These are phyloP conservation scores for Dendrocopos noguchii DNA, from an alignment of 2,113 vertebrate species.

Conservation along the genomic window DNA sequence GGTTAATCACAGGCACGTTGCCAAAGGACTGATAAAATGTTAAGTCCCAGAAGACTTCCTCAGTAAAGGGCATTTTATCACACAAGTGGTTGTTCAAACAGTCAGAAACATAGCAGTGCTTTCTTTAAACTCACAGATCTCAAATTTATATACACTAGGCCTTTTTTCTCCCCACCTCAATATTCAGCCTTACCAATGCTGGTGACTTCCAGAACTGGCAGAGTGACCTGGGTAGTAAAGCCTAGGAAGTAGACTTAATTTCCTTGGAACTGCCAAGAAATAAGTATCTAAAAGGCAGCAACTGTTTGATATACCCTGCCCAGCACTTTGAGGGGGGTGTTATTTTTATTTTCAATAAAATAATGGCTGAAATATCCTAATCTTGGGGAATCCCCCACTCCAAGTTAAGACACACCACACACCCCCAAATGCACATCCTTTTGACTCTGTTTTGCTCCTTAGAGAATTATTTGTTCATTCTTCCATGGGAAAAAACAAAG, in stretches of 20 bases:
- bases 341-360: not conserved
- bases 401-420: not conserved
- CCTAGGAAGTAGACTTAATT: not conserved
- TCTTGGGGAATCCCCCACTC: not conserved
- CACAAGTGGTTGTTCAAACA: not conserved
- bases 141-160: not conserved
- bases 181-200: not conserved
- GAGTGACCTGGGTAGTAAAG: not conserved
- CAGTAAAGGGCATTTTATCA: slow-evolving; percentile 18
- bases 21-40: not conserved
- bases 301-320: not conserved
- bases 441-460: not conserved
- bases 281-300: not conserved
- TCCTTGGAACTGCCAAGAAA: not conserved
- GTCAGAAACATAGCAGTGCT: not conserved
- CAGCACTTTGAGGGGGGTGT: not conserved
- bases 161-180: not conserved
- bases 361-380: not conserved
- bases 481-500: not conserved
- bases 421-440: not conserved
- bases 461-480: not conserved
- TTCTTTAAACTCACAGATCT: not conserved
- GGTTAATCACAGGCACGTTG: fast-evolving
- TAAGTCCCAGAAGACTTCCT: not conserved
- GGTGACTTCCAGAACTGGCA: not conserved